Base-by-base conservation (phyloP, 2,888 invertebrate genomes). In the Drosophila planitibia region DNA sequence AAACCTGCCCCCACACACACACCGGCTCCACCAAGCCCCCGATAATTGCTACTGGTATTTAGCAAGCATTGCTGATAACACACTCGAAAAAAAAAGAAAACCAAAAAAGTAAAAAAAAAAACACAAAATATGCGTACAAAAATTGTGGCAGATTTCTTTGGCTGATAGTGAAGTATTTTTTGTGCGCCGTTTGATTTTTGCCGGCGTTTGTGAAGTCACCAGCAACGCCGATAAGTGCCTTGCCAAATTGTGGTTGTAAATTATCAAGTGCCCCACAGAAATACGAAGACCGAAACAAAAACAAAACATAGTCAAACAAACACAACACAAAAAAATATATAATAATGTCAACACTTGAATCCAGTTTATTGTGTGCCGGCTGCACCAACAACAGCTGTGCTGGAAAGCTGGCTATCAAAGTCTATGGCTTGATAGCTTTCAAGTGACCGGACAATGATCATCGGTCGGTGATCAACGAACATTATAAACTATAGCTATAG, bases 31-130 rank as follows among this genome's bases (percentile, higher is more conserved):
- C 57, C 30, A 47, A 33, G 63, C 39, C 51, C 25, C 25, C 39
- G 75, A 81, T 85, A 84, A 83, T 85, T 84, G 86, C 86, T 86
- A 88, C 86, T 84, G 88, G 86, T 88, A 85, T 86, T 86, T 84
- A 86, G 86, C 85, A 84, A 85, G 84, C 82, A 69, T 82, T 81
- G 47, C 74, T 70, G 85, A 86, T 86, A 85, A 80, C 79, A 39
- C 47, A 54, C 35, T 25, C 28, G 30, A 58, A 52, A 60, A 65
- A 64, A 49, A 58, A 49, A 58, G 61, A 64, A 52, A 51, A 39
- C 61, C 49, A 64, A 58, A 49, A 52, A 64, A 67, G 53, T 68
- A 69, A 55, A 70, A 47, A 28, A n/a, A 37, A 65, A 62, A 65
- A 65, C 44, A 71, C 53, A 61, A 52, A 81, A 81, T 76, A 78